Percentiles rank a stretch among this genome's conserved stretches.
Conservation (phyloP, 2,113 vertebrate genomes). For the Cryptoleucopteryx plumbea region DNA sequence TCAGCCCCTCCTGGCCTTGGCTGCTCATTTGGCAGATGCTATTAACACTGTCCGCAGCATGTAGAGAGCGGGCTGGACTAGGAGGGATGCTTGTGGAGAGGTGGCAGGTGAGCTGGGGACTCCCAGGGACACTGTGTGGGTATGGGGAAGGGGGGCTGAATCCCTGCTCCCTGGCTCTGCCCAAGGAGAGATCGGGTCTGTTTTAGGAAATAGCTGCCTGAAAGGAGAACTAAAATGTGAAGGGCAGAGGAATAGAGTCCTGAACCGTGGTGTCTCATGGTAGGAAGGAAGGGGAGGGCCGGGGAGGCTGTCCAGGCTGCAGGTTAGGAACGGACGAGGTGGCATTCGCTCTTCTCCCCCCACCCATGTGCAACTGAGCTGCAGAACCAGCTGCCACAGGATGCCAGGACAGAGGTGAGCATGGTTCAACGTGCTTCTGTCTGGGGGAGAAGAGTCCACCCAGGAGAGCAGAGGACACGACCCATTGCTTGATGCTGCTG, state of each 20-base stretch:
- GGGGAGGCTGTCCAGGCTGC: neutral
- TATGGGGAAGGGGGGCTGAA: neutral
- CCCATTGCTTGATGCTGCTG: neutral
- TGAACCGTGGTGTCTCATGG: accelerated
- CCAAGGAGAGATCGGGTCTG: neutral
- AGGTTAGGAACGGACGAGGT: neutral
- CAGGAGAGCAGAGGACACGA: neutral
- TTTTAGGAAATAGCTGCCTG: neutral
- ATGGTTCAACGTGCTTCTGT: neutral
- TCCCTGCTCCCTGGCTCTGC: neutral
- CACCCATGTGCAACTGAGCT: neutral
- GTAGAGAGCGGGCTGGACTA: neutral
- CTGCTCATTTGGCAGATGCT: neutral
- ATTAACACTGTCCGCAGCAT: neutral
- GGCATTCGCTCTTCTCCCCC: neutral
- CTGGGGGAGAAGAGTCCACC: neutral
- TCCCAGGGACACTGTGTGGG: neutral
- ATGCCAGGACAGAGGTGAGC: neutral
- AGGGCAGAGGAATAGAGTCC: neutral
- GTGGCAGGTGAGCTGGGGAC: neutral
- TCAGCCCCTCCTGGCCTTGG: neutral
- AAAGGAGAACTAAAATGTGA: neutral
- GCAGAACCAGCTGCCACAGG: neutral
- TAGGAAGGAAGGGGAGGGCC: neutral
- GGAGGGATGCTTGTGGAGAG: neutral